Evolutionary conservation across 2,888 invertebrate genomes (phyloP), one percentile per base, ranked within the genome.

Genomic region (Brachyopa scutellaris): DNA sequence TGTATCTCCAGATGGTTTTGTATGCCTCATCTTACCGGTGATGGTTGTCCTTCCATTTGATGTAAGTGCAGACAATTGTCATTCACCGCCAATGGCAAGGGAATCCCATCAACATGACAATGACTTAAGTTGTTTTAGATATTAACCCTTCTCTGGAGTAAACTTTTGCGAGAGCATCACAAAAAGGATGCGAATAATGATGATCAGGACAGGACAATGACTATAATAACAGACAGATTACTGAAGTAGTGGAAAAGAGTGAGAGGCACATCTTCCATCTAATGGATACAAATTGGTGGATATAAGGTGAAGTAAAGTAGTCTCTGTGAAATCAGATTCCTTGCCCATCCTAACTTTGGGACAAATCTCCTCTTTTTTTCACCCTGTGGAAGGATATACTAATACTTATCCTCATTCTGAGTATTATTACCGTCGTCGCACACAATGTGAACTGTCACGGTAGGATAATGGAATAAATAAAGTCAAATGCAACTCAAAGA

Each of bases 241-340:
- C 6, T 51, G 11, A 21, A 9, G 26, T n/a, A 31, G 17, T 13
- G 26, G 13, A 26, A 31, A 8, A 23, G 17, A 45, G 47, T 23
- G 21, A 36, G 8, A 33, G 29, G 40, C 13, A 3, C 26, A 26
- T n/a, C 6, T 19, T 4, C 45, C 5, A 42, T 26, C 19, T 69
- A 69, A 69, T 64, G 38, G 36, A 76, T 59, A 76, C 57, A 76
- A 82, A 82, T 82, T 76, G 49, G 21, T 51, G 15, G 26, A 38
- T 55, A 55, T 36, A 53, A 59, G 59, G 49, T 70, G 69, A 45
- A 45, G 49, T n/a, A 31, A 62, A 23, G 45, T 3, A 70, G 59
- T 31, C 29, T 8, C 8, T 8, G 17, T 17, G 29, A 40, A 53
- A 67, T 42, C 66, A 19, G 61, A 40, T 61, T 57, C 47, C 42